phyloP scores from a whole-genome alignment of 2,113 vertebrate species.

The Ia io region DNA sequence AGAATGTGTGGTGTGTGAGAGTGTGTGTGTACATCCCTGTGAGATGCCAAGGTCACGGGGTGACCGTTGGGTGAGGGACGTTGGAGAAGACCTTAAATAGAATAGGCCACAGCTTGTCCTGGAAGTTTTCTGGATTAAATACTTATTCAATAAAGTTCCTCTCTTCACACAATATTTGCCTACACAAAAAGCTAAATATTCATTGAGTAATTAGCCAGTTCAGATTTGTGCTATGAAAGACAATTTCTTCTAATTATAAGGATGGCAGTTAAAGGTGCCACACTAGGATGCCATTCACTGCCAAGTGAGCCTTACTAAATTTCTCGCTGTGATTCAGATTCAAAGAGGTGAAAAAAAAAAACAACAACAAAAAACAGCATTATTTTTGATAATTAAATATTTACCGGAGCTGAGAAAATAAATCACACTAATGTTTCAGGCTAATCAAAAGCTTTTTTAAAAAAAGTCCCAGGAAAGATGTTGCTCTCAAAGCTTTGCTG shows the following conservation, averaged over 20 bases:
- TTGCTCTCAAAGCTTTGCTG: neutral
- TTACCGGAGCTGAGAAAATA: conserved; percentile 80
- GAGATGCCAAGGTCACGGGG: neutral
- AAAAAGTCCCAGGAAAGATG: conserved; percentile 24
- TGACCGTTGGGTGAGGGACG: neutral
- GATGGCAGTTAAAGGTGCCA: conserved; percentile 66
- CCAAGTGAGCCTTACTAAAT: conserved; percentile 61
- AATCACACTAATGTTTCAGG: conserved; percentile 77
- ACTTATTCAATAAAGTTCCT: conserved; percentile 53
- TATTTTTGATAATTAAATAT: conserved; percentile 80
- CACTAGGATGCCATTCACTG: conserved; percentile 56
- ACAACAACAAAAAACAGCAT: conserved; percentile 30
- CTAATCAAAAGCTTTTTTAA: conserved; percentile 60
- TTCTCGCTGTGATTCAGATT: conserved; percentile 71
- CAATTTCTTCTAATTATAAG: conserved; percentile 71
- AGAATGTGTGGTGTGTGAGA: neutral
- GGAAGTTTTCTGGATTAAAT: conserved; percentile 26
- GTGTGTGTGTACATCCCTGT: neutral
- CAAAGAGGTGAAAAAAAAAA: conserved; percentile 53
- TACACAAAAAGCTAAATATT: conserved; percentile 62
- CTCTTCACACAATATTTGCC: conserved; percentile 40
- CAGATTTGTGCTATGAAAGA: conserved; percentile 68
- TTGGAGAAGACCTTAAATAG: neutral
- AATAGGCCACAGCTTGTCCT: neutral
- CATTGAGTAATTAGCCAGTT: conserved; percentile 73